Conservation (phyloP, 2,888 invertebrate species). For the Stenoptilia bipunctidactyla region DNA sequence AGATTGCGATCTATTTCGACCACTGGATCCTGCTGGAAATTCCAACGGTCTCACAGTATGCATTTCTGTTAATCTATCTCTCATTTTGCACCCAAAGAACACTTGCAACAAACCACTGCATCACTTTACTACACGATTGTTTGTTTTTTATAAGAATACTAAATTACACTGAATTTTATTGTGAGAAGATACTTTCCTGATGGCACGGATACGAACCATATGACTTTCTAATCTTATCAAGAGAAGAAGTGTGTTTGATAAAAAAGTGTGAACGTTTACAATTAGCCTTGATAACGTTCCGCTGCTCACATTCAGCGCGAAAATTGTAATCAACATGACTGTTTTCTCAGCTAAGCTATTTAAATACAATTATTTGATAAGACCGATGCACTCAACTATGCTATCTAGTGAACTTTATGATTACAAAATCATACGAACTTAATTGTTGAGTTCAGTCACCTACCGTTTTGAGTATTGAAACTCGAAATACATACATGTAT, state of each 20-base stretch:
- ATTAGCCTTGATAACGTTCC: conserved; percentile 32
- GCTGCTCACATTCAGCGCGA: too few relatives aligned
- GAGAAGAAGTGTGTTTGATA: conserved; percentile 47
- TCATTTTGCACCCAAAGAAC: conserved; percentile 33
- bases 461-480: too few relatives aligned
- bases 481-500: too few relatives aligned
- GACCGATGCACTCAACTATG: too few relatives aligned
- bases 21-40: conserved; percentile 26
- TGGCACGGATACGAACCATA: conserved; percentile 42
- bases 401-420: too few relatives aligned
- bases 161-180: conserved; percentile 20
- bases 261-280: conserved; percentile 49
- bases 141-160: conserved; percentile 11
- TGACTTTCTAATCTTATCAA: conserved; percentile 62
- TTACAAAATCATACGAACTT: too few relatives aligned
- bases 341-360: too few relatives aligned
- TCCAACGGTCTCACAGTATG: conserved; percentile 41
- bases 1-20: conserved; percentile 51
- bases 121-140: conserved; percentile 26
- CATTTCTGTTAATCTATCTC: conserved; percentile 40
- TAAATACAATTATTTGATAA: too few relatives aligned
- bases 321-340: too few relatives aligned
- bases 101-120: conserved; percentile 29
- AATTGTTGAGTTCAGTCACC: too few relatives aligned
- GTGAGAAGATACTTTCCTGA: conserved; percentile 22